phyloP scores from a whole-genome alignment of 37 sponge, comb jelly and placozoan species.

The Crambe crambe region DNA sequence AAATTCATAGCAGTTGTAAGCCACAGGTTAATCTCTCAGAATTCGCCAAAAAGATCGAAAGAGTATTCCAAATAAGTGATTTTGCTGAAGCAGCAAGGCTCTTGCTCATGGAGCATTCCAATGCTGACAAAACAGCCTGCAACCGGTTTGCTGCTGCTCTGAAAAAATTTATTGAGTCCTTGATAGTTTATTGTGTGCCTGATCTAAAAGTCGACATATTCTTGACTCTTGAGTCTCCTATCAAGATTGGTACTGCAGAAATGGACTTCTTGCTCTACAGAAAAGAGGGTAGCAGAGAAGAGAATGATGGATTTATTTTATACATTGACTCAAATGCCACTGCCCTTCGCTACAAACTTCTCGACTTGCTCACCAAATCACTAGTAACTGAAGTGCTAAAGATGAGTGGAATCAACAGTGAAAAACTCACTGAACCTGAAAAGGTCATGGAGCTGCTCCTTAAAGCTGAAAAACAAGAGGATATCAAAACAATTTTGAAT shows the following conservation, averaged over 20 bases:
- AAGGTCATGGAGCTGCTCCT: background rate
- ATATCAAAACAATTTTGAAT: background rate
- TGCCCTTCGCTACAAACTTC: background rate
- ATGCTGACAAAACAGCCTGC: too few relatives aligned
- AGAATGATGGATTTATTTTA: background rate
- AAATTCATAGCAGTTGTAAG: background rate
- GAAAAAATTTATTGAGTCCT: background rate
- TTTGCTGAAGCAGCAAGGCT: too few relatives aligned
- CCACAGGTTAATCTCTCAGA: background rate
- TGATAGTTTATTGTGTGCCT: slow-evolving; percentile 1
- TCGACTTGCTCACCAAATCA: background rate
- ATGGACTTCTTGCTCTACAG: slow-evolving; percentile 6
- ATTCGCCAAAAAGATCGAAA: too few relatives aligned
- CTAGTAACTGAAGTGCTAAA: background rate
- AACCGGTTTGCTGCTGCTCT: background rate
- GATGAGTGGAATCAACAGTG: background rate
- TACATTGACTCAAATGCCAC: background rate
- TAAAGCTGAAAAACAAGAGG: background rate
- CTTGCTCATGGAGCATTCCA: too few relatives aligned
- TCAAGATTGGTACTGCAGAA: slow-evolving; percentile 11
- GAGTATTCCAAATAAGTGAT: too few relatives aligned
- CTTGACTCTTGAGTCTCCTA: background rate
- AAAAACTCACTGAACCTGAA: background rate
- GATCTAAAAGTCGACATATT: slow-evolving; percentile 4
- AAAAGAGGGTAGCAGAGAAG: background rate